Percentiles rank a stretch among this genome's conserved stretches.
Conservation (phyloP, 2,113 vertebrate genomes). For the Galeopterus variegatus region DNA sequence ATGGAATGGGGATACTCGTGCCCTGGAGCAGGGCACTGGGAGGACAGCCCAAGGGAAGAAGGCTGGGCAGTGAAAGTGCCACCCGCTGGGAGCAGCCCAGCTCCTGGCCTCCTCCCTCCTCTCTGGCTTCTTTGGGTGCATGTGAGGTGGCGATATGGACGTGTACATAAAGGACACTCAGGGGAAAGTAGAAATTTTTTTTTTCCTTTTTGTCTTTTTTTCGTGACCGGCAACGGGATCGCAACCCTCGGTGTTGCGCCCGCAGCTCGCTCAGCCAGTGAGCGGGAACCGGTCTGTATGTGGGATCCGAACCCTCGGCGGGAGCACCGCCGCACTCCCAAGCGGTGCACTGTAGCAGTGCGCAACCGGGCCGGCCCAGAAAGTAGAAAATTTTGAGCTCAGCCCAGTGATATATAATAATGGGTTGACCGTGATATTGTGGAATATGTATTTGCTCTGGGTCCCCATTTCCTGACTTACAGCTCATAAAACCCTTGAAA, state of each 20-base stretch:
- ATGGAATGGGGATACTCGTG: not conserved
- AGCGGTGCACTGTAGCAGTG: no score
- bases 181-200: not conserved
- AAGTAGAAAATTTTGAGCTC: not conserved
- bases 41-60: not conserved
- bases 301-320: no score
- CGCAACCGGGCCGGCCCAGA: no score
- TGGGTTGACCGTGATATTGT: not conserved
- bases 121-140: not conserved
- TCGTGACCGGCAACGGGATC: no score
- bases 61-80: not conserved
- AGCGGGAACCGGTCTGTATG: no score
- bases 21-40: not conserved
- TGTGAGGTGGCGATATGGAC: not conserved
- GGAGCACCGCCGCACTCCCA: no score
- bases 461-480: not conserved
- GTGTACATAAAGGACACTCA: not conserved
- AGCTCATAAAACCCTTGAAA: not conserved
- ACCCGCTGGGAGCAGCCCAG: not conserved
- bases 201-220: no score
- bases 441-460: not conserved
- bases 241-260: no score
- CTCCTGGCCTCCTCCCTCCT: no score
- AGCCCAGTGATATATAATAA: not conserved
- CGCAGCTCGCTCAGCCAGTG: no score